Conservation (phyloP, 1,140 invertebrate species). For the Chironomus striatipennis region DNA sequence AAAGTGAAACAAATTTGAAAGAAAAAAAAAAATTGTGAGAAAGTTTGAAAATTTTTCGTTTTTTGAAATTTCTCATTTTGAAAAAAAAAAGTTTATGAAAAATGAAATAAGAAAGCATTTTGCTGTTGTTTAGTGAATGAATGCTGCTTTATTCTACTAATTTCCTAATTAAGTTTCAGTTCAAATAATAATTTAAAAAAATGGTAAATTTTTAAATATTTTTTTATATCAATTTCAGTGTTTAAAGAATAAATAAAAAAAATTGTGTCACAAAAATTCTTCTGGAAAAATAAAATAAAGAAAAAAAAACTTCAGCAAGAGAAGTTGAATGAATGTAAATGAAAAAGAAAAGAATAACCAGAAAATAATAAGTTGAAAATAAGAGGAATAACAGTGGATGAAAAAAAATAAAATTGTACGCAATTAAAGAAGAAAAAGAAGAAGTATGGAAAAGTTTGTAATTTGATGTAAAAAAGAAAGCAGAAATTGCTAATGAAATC, state of each 20-base stretch:
- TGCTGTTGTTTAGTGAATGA: too few relatives aligned
- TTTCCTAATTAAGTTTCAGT: too few relatives aligned
- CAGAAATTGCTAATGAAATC: slow-evolving; percentile 4
- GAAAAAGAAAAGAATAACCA: too few relatives aligned
- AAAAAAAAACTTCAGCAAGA: neutral
- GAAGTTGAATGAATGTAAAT: too few relatives aligned
- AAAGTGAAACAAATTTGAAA: too few relatives aligned
- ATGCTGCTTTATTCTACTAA: too few relatives aligned
- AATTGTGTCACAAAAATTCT: slow-evolving; percentile 7
- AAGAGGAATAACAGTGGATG: neutral
- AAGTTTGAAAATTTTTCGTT: neutral
- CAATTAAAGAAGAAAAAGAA: neutral
- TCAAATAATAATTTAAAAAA: too few relatives aligned
- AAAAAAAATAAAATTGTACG: neutral
- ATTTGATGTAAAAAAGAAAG: slow-evolving; percentile 11
- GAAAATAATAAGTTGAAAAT: too few relatives aligned
- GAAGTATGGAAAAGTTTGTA: slow-evolving; percentile 6
- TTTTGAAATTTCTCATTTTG: neutral
- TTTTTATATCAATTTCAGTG: slow-evolving; percentile 5
- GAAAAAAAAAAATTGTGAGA: too few relatives aligned
- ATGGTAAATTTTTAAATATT: neutral
- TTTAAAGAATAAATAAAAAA: neutral
- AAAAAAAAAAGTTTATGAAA: slow-evolving; percentile 3
- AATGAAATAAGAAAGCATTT: neutral
- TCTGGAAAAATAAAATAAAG: too few relatives aligned